Evolutionary conservation across 2,888 invertebrate species (phyloP).

Genomic region (Magallana nippona): DNA sequence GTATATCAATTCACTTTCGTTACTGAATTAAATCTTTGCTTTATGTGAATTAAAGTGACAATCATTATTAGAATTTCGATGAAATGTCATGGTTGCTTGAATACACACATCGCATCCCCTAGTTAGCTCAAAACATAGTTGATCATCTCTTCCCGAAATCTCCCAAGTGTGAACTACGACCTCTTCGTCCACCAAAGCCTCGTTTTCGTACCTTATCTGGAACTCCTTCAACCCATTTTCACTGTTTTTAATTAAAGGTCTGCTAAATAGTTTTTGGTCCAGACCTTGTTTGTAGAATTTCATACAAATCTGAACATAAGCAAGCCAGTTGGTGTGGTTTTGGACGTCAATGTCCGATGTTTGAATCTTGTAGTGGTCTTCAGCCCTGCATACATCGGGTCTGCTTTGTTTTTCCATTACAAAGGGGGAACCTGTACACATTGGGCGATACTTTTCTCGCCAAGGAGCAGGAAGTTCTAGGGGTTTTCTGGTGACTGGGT

Average conservation of each 20-base stretch:
- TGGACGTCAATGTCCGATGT: neutral
- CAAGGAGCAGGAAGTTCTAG: neutral
- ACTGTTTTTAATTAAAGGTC: neutral
- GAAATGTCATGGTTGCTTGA: constrained; percentile 17
- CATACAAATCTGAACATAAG: neutral
- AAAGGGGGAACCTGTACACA: neutral
- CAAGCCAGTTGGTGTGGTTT: neutral
- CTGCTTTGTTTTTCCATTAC: neutral
- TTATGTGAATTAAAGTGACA: neutral
- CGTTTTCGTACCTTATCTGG: constrained; percentile 6
- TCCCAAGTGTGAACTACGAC: neutral
- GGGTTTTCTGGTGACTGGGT: neutral
- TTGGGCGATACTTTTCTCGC: neutral
- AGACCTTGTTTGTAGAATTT: neutral
- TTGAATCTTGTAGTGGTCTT: neutral
- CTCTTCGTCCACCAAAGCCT: constrained; percentile 2
- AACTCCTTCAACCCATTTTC: constrained; percentile 7
- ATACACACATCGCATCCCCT: neutral
- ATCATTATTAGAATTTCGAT: neutral
- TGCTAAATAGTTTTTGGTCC: neutral
- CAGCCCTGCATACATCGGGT: neutral
- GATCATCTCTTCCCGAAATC: neutral
- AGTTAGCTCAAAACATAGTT: neutral
- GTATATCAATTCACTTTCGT: too few relatives aligned
- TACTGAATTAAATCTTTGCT: neutral